phyloP scores from a whole-genome alignment of 2,797 vertebrate genomes.

The Cirrhinus mrigala region DNA sequence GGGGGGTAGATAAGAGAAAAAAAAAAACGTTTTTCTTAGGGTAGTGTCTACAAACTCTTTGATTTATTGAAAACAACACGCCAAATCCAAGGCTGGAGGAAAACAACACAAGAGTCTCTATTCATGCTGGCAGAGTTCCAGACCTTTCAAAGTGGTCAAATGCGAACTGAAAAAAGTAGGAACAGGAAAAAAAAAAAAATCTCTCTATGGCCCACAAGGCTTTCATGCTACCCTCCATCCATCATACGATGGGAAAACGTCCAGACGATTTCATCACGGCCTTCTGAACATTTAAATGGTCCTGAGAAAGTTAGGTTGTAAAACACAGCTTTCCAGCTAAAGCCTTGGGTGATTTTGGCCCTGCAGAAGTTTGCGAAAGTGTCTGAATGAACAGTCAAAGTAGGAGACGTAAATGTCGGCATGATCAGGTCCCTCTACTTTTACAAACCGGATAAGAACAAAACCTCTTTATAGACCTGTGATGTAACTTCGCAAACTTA shows the following conservation, averaged over 20 bases:
- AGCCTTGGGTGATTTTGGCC: constrained; percentile 20
- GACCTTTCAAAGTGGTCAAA: constrained; percentile 58
- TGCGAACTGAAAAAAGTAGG: constrained; percentile 33
- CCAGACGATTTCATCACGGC: constrained; percentile 57
- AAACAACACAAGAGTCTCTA: constrained; percentile 55
- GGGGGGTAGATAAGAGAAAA: background rate
- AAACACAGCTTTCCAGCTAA: constrained; percentile 17
- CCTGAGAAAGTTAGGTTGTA: constrained; percentile 24
- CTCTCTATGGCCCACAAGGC: constrained; percentile 54
- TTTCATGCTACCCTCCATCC: constrained; percentile 57
- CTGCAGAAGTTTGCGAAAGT: constrained; percentile 15
- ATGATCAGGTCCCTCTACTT: background rate
- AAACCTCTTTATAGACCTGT: constrained; percentile 54
- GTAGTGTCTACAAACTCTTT: constrained; percentile 46
- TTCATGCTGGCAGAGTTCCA: constrained; percentile 46
- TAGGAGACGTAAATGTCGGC: background rate
- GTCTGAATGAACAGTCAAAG: background rate
- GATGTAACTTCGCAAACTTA: constrained; percentile 50
- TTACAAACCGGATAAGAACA: constrained; percentile 7
- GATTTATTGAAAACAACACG: constrained; percentile 58
- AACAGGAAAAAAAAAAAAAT: constrained; percentile 12
- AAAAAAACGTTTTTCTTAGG: background rate
- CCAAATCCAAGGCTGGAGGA: constrained; percentile 52
- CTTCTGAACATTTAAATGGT: constrained; percentile 52
- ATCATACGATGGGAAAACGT: constrained; percentile 57